Base-by-base conservation (phyloP, 2,113 vertebrate species). In the Lasiurus cinereus region DNA sequence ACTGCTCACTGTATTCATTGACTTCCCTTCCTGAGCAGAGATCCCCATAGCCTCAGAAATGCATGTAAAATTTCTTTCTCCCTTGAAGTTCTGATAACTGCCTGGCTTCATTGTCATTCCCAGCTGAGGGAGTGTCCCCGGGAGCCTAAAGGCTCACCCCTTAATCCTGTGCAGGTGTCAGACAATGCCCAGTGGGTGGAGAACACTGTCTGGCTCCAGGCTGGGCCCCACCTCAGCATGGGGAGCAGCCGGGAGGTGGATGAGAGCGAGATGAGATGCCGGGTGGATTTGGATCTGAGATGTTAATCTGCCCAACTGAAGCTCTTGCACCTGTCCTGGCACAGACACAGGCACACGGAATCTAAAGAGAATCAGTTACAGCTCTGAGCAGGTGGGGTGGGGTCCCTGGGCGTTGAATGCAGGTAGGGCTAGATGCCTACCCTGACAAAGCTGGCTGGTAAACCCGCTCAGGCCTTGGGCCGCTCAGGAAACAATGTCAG, bases 161-260 rank as follows among this genome's bases (percentile, higher is more conserved):
- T 93, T 97, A 98, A 97, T 95, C 96, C 94, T 91, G 59, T 39
- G 4, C 97, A 98, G 92, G 96, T 98, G 97, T 97, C 94, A 95
- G 92, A 96, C 94, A 97, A 96, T 79, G 94, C 91, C 92, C 83
- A 70, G 78, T 31, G 97, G 96, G 96, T 90, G 90, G 96, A 94
- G 95, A 97, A 96, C 88, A 69, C 9, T 79, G 64, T 79, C 88
- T 97, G 97, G 96, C 96, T 97, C 24, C 22, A 27, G 18, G 83
- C 82, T 33, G 84, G 94, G 95, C 84, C 79, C 96, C 73, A 94
- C 95, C 97, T 79, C 33, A 73, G 39, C 64, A 31, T 3, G 0
- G 0, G 31, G 31, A 94, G 46, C 83, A 93, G 66, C 88, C 15
- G 3, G 88, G 93, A 89, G 39, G 43, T 92, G 66, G 83, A 74